Evolutionary conservation across 2,888 invertebrate species (phyloP), one percentile per base, ranked within the genome.

Genomic region (Philonicus albiceps): DNA sequence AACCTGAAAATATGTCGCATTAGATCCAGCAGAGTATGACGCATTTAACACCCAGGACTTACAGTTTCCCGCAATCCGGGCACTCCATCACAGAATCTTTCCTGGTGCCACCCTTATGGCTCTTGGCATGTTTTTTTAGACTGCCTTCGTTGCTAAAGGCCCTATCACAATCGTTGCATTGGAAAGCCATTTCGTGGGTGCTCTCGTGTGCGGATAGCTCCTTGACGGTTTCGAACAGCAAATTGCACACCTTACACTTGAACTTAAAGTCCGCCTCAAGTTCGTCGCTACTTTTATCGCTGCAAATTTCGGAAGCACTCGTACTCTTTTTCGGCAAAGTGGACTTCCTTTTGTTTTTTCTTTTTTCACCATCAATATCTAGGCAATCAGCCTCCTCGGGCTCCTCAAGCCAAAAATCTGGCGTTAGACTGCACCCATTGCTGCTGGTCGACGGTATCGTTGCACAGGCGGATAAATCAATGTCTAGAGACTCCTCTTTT

Each of bases 61-160:
- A 92, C 92, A 91, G 91, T 88, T 92, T 92, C 40, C 92, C 92
- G 87, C 92, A 92, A 83, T 92, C 92, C 0, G 91, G 91, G 86
- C 92, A 92, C 87, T 92, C 91, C 86, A 91, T 91, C 91, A 91
- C 91, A n/a, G 90, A 90, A 86, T 91, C 91, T 87, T 90, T 91
- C 6, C 91, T 90, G 0, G 90, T 89, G 86, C 91, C 91, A 34
- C 89, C 89, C 31, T 91, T 91, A 89, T 92, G 92, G 19, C 91
- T 90, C 87, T 91, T 92, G 2, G 90, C 87, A 86, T 92, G 92
- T 88, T 91, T 91, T 86, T 92, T 92, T 0, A 91, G 89, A 1
- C 90, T 90, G 4, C 90, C 90, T 43, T 91, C 89, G 75, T 90
- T 88, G 72, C 90, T 90, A 86, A 92, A 92, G 85, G 91, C 91